These are phyloP conservation scores for Xiphorhynchus elegans DNA, from an alignment of 2,113 vertebrate species.

Conservation along the genomic window DNA sequence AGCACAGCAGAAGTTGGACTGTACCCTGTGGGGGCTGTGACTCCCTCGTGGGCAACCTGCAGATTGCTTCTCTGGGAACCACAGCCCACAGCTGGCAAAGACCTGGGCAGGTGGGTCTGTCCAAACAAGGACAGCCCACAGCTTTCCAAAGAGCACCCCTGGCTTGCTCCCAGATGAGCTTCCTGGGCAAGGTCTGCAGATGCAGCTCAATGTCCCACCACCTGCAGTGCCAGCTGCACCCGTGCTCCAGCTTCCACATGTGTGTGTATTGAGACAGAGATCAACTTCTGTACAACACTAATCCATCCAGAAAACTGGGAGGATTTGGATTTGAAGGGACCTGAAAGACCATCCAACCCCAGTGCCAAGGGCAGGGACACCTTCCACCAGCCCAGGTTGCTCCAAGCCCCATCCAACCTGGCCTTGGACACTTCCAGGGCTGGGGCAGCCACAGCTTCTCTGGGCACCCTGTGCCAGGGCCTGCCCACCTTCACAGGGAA, in stretches of 20 bases:
- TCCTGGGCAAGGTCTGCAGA: background rate
- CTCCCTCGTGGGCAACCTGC: background rate
- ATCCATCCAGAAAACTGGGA: background rate
- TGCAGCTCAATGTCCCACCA: background rate
- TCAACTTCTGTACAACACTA: background rate
- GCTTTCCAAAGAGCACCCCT: background rate
- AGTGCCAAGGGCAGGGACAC: background rate
- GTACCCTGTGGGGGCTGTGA: background rate
- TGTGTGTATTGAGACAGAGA: background rate
- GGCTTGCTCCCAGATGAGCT: background rate
- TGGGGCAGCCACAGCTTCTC: background rate
- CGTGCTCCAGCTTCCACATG: background rate
- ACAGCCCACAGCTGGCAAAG: background rate
- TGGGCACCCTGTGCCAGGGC: background rate
- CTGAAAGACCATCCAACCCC: background rate
- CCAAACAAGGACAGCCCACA: background rate
- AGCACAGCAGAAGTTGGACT: background rate
- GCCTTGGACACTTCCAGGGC: background rate
- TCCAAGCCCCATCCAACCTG: fast-evolving
- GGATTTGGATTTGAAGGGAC: background rate
- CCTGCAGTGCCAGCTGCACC: background rate
- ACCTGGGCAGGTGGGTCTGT: background rate
- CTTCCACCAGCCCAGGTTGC: background rate
- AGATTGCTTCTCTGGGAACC: background rate
- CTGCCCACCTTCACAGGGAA: fast-evolving